Evolutionary conservation across 2,888 invertebrate genomes (phyloP).

Genomic region (Dusona sp.): DNA sequence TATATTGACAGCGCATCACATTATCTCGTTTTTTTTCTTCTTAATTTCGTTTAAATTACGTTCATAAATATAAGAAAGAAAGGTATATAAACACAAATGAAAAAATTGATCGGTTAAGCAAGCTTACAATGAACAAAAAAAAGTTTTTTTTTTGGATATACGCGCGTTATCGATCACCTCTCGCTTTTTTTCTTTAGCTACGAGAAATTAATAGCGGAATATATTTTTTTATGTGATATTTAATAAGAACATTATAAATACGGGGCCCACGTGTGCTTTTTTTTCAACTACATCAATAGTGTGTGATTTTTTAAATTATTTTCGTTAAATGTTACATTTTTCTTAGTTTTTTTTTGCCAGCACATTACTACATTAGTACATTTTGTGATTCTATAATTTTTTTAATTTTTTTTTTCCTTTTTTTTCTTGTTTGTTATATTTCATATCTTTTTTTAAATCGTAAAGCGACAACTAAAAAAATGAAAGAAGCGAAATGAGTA

Average conservation of each 20-base stretch:
- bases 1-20: conserved; percentile 61
- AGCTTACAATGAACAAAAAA: conserved; percentile 59
- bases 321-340: conserved; percentile 74
- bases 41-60: conserved; percentile 55
- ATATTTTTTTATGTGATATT: conserved; percentile 80
- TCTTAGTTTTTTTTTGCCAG: conserved; percentile 66
- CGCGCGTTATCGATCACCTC: conserved; percentile 70
- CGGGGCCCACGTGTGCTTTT: conserved; percentile 81
- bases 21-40: conserved; percentile 38
- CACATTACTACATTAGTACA: conserved; percentile 69
- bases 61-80: conserved; percentile 62
- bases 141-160: conserved; percentile 66
- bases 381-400: conserved; percentile 68
- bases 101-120: conserved; percentile 64
- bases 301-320: conserved; percentile 72
- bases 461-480: conserved; percentile 61
- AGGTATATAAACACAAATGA: conserved; percentile 59
- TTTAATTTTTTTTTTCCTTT: conserved; percentile 71
- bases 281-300: conserved; percentile 80
- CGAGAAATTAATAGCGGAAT: conserved; percentile 82
- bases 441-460: conserved; percentile 68
- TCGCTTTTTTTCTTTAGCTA: conserved; percentile 76
- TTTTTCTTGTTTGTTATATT: conserved; percentile 69
- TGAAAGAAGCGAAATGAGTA: conserved; percentile 44
- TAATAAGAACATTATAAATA: conserved; percentile 82